Percentiles rank a stretch among this genome's conserved stretches.
phyloP scores from a whole-genome alignment of 2,797 vertebrate species.

The Spea hammondii region DNA sequence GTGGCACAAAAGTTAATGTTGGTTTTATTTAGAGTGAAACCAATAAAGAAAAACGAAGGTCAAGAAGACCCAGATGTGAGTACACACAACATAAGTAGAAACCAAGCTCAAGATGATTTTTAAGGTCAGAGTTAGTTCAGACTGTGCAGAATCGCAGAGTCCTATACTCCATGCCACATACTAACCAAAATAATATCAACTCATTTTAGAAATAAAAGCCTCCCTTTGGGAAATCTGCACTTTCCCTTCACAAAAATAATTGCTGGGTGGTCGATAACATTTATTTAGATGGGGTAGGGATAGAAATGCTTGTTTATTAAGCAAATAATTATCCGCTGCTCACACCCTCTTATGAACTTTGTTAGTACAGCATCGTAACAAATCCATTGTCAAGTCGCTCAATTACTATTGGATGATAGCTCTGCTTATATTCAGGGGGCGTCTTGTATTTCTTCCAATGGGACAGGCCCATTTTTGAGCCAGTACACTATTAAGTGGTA shows the following conservation, averaged over 20 bases:
- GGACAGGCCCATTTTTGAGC: too few relatives aligned
- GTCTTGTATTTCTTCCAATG: too few relatives aligned
- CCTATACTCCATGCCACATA: constrained; percentile 5
- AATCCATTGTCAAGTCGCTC: too few relatives aligned
- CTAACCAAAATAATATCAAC: constrained; percentile 35
- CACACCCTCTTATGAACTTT: too few relatives aligned
- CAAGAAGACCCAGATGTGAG: constrained; percentile 37
- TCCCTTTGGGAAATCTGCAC: constrained; percentile 10
- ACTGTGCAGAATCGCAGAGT: background rate
- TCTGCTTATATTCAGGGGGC: too few relatives aligned
- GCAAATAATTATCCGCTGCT: too few relatives aligned
- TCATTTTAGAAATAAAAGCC: constrained; percentile 27
- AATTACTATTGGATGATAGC: too few relatives aligned
- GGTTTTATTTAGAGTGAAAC: constrained; percentile 9
- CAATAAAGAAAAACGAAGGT: constrained; percentile 23
- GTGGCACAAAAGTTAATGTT: background rate
- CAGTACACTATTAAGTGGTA: too few relatives aligned
- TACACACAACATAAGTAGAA: constrained; percentile 28
- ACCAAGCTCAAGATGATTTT: constrained; percentile 7
- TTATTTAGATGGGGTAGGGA: too few relatives aligned
- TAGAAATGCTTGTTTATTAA: too few relatives aligned
- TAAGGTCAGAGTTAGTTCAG: constrained; percentile 43
- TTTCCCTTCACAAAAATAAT: constrained; percentile 1
- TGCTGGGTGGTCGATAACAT: background rate
- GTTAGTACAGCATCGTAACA: too few relatives aligned